Base-by-base conservation (phyloP, 2,888 invertebrate genomes). In the Perizoma flavofasciatum region DNA sequence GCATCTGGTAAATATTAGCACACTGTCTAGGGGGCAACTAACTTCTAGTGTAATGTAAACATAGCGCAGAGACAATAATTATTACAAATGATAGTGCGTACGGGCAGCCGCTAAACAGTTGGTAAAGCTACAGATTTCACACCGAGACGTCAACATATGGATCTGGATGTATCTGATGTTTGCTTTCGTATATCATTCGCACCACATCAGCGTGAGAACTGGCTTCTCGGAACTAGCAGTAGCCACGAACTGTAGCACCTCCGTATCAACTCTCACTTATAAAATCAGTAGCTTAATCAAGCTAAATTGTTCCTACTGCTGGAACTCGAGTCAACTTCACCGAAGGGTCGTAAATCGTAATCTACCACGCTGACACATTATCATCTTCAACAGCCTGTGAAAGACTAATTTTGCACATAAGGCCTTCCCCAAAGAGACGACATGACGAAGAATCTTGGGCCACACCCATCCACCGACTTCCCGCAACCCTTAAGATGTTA, bases 81-180 rank as follows among this genome's bases (percentile, higher is more conserved):
- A 91, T 89, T 89, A 91, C 89, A 89, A 89, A 90, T 90, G 91
- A 91, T 91, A 88, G 88, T 85, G 82, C 84, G 88, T 88, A 88
- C 82, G 77, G 76, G 68, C 81, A 81, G 70, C 87, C 80, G 91
- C 91, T 92, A 92, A 92, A 91, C 86, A 91, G 89, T 90, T 83
- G 82, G 92, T 89, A 91, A 91, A 91, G 91, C 87, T 90, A 90
- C 85, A 92, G 85, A 89, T 90, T 92, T 92, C 92, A 91, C 92
- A 91, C 92, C 83, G 86, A 88, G 84, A 82, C 88, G 91, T 82
- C 90, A 92, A 91, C 89, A 84, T 91, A 92, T 92, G 92, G 91
- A 92, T 92, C 92, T 92, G 89, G 92, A 91, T 91, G 83, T 85
- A 88, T 85, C 85, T 78, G 82, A 83, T 90, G 85, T 91, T 90